A percentile compares a stretch with the other conserved stretches of the same genome.
Conservation (phyloP, 2,113 vertebrate species). For the Theristicus caerulescens region DNA sequence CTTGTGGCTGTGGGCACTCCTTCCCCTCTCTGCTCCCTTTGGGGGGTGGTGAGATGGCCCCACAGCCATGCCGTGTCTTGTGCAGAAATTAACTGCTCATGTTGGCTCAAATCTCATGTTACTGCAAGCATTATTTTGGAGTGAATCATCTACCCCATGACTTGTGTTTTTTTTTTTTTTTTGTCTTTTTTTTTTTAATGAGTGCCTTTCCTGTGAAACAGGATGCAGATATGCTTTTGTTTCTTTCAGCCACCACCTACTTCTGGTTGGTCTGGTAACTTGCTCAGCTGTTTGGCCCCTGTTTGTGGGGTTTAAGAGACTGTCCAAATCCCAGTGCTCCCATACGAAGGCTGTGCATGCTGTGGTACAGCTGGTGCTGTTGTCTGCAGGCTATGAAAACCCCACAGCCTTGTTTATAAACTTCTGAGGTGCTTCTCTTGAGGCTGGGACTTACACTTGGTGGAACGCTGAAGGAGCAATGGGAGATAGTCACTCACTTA, state of each 20-base stretch:
- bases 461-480: neutral
- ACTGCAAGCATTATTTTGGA: neutral
- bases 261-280: conserved; percentile 15
- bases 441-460: neutral
- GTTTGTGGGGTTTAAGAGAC: neutral
- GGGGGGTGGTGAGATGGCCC: too few species aligned
- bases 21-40: rapidly evolving
- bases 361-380: neutral
- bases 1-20: neutral
- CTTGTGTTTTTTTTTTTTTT: neutral
- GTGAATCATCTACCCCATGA: neutral
- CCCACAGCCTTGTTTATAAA: neutral
- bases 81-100: neutral
- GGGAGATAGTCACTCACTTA: neutral
- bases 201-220: conserved; percentile 9
- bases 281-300: neutral
- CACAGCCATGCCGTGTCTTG: rapidly evolving
- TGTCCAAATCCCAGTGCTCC: neutral
- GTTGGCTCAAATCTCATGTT: neutral
- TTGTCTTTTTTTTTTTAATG: neutral
- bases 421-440: neutral
- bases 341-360: rapidly evolving
- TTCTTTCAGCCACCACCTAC: neutral
- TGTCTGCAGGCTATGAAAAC: neutral
- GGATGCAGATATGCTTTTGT: conserved; percentile 11